phyloP scores from a whole-genome alignment of 1,140 invertebrate genomes.

The Cardiocondyla obscurior region DNA sequence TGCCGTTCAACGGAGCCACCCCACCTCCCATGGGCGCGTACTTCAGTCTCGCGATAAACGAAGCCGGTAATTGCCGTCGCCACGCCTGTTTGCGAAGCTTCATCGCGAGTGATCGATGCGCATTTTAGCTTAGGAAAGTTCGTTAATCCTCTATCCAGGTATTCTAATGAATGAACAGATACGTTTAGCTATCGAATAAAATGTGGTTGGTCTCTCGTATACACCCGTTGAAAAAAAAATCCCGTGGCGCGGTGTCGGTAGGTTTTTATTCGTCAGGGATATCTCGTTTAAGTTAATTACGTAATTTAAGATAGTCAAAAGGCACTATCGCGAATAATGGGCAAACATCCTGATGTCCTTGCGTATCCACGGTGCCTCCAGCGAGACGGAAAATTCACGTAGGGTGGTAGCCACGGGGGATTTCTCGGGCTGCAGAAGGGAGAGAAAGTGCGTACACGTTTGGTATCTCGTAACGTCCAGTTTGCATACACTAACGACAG shows the following conservation, averaged over 20 bases:
- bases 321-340: background rate
- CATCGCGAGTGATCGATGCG: background rate
- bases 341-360: background rate
- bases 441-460: background rate
- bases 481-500: background rate
- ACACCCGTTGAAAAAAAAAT: no score
- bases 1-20: slow-evolving; percentile 33
- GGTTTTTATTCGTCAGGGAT: background rate
- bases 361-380: background rate
- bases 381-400: background rate
- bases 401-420: no score
- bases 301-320: background rate
- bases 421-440: background rate
- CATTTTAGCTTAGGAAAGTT: background rate
- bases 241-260: no score
- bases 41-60: slow-evolving; percentile 20
- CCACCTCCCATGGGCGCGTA: background rate
- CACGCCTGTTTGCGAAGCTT: slow-evolving; percentile 16
- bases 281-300: no score
- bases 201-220: background rate
- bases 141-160: background rate
- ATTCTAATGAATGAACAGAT: background rate
- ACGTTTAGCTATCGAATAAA: background rate
- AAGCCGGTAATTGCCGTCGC: slow-evolving; percentile 15
- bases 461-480: background rate